A percentile compares a stretch with the other conserved stretches of the same genome.
Evolutionary conservation across 2,888 invertebrate genomes (phyloP).

Genomic region (Drosophila diplacantha): DNA sequence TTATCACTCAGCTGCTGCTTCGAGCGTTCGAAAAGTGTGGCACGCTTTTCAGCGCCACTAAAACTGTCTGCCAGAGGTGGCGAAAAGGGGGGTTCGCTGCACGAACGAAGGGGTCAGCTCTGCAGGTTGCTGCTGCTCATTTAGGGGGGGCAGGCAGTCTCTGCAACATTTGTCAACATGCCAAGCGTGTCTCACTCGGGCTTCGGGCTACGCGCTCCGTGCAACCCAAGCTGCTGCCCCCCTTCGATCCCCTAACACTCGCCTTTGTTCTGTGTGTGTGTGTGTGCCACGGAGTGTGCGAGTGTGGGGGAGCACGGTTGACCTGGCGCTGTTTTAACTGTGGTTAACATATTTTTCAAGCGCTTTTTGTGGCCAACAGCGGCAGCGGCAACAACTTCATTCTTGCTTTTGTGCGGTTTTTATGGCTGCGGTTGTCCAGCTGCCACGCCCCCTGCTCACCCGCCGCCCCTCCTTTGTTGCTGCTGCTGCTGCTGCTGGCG

Average conservation of each 20-base stretch:
- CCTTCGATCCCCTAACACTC: slow-evolving; percentile 22
- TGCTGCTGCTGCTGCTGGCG: slow-evolving; percentile 29
- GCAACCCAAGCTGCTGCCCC: slow-evolving; percentile 37
- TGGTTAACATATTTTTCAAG: slow-evolving; percentile 72
- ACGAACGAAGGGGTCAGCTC: slow-evolving; percentile 56
- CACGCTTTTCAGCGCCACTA: slow-evolving; percentile 65
- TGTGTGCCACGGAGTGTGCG: slow-evolving; percentile 25
- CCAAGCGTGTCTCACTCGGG: slow-evolving; percentile 62
- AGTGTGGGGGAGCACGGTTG: slow-evolving; percentile 59
- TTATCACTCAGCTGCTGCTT: slow-evolving; percentile 39
- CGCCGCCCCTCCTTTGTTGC: slow-evolving; percentile 7
- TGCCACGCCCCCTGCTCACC: slow-evolving; percentile 33
- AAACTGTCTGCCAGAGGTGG: slow-evolving; percentile 48
- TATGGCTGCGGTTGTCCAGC: slow-evolving; percentile 67
- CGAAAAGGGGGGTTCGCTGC: background rate
- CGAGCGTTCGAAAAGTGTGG: slow-evolving; percentile 62
- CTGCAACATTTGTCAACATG: slow-evolving; percentile 72
- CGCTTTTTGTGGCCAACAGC: slow-evolving; percentile 68
- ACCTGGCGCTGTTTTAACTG: slow-evolving; percentile 71
- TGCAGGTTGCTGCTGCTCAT: slow-evolving; percentile 64
- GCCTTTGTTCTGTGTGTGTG: slow-evolving; percentile 29
- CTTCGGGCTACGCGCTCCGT: slow-evolving; percentile 43
- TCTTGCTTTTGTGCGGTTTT: slow-evolving; percentile 73
- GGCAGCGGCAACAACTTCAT: slow-evolving; percentile 71
- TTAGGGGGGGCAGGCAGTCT: slow-evolving; percentile 47